A percentile compares a stretch with the other conserved stretches of the same genome.
These are phyloP conservation scores for Villa cingulata DNA, from an alignment of 2,888 invertebrate species.

Conservation along the genomic window DNA sequence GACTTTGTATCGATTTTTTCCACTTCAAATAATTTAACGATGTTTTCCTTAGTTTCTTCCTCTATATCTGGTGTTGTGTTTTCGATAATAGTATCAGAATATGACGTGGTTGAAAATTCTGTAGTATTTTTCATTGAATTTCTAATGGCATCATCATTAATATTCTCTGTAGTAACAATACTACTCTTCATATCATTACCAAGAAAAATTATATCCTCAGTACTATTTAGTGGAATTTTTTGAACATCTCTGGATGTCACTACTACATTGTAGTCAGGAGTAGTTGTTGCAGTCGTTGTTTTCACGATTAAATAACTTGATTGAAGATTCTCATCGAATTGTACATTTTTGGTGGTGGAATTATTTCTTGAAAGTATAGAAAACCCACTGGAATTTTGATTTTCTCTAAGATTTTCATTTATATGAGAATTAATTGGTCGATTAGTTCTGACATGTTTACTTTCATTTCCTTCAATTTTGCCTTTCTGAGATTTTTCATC, in stretches of 20 bases:
- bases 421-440: neutral
- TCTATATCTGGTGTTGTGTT: neutral
- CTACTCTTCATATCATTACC: too few relatives aligned
- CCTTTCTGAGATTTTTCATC: too few relatives aligned
- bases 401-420: neutral
- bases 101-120: neutral
- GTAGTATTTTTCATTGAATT: neutral
- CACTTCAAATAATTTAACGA: slow-evolving; percentile 23
- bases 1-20: slow-evolving; percentile 18
- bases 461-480: too few relatives aligned
- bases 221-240: neutral
- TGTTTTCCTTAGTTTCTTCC: slow-evolving; percentile 6
- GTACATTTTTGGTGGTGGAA: too few relatives aligned
- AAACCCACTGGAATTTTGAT: neutral
- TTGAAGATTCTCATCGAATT: too few relatives aligned
- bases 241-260: neutral
- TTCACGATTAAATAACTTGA: neutral
- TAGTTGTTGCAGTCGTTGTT: neutral
- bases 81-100: neutral
- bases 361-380: neutral
- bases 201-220: neutral
- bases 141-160: neutral
- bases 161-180: neutral
- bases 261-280: neutral
- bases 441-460: too few relatives aligned